Conservation (phyloP, 2,113 vertebrate species). For the Procavia capensis region DNA sequence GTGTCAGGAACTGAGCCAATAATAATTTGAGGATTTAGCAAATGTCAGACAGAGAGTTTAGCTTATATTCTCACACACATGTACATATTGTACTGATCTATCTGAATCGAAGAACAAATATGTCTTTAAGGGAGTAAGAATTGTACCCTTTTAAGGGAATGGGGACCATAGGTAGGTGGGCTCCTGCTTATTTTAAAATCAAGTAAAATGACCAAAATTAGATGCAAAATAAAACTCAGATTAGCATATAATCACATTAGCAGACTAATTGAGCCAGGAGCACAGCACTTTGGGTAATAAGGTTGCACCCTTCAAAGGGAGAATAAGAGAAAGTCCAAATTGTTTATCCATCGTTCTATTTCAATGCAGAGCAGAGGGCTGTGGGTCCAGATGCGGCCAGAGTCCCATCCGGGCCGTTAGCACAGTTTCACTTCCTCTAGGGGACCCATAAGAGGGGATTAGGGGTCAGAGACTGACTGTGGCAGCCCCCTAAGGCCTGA, state of each 20-base stretch:
- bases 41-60: background rate
- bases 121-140: background rate
- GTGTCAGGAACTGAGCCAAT: background rate
- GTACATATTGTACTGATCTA: background rate
- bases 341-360: conserved; percentile 80
- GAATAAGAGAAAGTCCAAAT: conserved; percentile 68
- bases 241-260: conserved; percentile 81
- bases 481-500: conserved; percentile 71
- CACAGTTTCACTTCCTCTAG: conserved; percentile 84
- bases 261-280: conserved; percentile 59
- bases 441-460: conserved; percentile 82
- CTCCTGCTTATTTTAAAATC: conserved; percentile 62
- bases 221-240: conserved; percentile 76
- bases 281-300: conserved; percentile 49
- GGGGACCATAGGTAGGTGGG: background rate
- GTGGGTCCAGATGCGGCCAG: conserved; percentile 81
- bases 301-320: conserved; percentile 40
- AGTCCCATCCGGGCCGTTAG: conserved; percentile 83
- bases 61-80: background rate
- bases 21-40: conserved; percentile 2
- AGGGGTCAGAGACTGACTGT: conserved; percentile 71
- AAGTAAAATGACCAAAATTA: conserved; percentile 74
- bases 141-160: background rate
- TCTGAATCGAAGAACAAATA: background rate
- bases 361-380: conserved; percentile 47